These are phyloP conservation scores for Drosophila borealis DNA, from an alignment of 2,888 invertebrate species.

Conservation along the genomic window DNA sequence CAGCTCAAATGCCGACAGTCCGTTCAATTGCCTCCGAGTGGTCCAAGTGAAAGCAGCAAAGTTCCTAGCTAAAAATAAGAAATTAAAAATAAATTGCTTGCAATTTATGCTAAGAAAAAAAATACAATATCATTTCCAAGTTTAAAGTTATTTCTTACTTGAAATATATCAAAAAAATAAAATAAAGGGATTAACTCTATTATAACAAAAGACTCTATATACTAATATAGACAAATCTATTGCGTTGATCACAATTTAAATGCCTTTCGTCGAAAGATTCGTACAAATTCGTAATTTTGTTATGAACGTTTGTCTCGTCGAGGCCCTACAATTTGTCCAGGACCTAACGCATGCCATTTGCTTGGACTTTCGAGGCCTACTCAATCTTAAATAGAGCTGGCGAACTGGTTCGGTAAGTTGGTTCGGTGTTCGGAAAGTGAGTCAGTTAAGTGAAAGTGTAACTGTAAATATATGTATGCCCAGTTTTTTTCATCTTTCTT, in stretches of 20 bases:
- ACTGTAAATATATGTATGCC: conserved; percentile 22
- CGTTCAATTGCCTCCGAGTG: conserved; percentile 70
- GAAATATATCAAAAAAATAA: conserved; percentile 41
- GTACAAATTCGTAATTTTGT: conserved; percentile 74
- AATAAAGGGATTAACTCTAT: conserved; percentile 1
- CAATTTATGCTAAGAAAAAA: conserved; percentile 18
- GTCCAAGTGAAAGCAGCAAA: conserved; percentile 64
- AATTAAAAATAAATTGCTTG: conserved; percentile 16
- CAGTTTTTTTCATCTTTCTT: neutral
- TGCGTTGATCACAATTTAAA: conserved; percentile 60
- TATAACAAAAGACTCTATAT: conserved; percentile 39
- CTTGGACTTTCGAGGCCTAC: conserved; percentile 65
- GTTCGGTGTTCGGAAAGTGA: neutral
- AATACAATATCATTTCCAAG: neutral
- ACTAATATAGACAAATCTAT: conserved; percentile 38
- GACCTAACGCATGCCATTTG: conserved; percentile 72
- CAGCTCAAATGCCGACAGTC: conserved; percentile 5
- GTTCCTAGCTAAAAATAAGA: conserved; percentile 20
- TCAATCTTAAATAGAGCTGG: conserved; percentile 61
- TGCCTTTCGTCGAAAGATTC: conserved; percentile 71
- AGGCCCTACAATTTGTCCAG: conserved; percentile 73
- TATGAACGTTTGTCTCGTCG: conserved; percentile 74
- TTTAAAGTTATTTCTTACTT: conserved; percentile 44
- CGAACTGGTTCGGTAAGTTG: conserved; percentile 54
- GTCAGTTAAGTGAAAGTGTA: conserved; percentile 53